phyloP scores from a whole-genome alignment of 2,888 invertebrate species.

The Aspidiotus destructor region DNA sequence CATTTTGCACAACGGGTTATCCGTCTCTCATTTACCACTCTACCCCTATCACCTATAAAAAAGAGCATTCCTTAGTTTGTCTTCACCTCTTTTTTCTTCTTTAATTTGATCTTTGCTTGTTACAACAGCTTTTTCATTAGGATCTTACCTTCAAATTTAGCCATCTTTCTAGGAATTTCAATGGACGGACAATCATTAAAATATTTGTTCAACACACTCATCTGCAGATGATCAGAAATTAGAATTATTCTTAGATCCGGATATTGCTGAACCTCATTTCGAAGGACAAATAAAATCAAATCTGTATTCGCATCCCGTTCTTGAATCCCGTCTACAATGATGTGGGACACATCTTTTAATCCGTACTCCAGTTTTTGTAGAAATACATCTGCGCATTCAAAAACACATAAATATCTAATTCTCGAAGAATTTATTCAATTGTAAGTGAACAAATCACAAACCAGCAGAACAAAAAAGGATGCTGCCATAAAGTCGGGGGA shows the following conservation, averaged over 20 bases:
- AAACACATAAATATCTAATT: background rate
- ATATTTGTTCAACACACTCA: constrained; percentile 79
- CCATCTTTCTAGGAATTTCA: constrained; percentile 78
- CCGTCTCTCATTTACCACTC: too few relatives aligned
- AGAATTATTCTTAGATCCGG: constrained; percentile 85
- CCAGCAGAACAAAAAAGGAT: constrained; percentile 93
- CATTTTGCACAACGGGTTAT: too few relatives aligned
- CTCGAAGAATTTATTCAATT: background rate
- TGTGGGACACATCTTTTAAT: constrained; percentile 87
- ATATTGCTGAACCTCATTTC: constrained; percentile 89
- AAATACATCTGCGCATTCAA: constrained; percentile 56
- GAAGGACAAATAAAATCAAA: constrained; percentile 83
- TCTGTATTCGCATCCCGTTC: constrained; percentile 91
- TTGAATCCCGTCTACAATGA: constrained; percentile 95
- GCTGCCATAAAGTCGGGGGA: constrained; percentile 87
- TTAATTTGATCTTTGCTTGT: background rate
- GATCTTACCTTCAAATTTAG: constrained; percentile 59
- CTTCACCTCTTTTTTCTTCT: background rate
- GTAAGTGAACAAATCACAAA: constrained; percentile 38
- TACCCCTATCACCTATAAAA: constrained; percentile 14
- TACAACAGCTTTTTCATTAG: background rate
- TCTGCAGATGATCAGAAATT: constrained; percentile 98
- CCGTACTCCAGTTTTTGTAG: constrained; percentile 87
- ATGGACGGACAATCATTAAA: constrained; percentile 86
- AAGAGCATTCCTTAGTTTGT: background rate